phyloP scores from a whole-genome alignment of 1,140 invertebrate genomes.

The Dendrolimus punctatus region DNA sequence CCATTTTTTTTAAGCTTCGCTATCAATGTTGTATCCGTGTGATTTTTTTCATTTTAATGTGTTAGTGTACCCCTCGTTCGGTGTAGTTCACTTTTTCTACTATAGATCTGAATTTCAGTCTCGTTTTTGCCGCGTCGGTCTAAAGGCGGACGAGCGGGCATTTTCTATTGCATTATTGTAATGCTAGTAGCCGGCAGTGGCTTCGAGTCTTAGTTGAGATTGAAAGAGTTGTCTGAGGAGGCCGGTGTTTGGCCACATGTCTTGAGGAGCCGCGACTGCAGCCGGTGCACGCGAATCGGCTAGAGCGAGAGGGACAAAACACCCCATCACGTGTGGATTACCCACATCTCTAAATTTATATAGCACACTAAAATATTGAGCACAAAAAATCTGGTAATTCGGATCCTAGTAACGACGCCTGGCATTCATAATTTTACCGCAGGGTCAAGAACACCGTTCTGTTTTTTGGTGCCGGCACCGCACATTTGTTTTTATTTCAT shows the following conservation, averaged over 20 bases:
- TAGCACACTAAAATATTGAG: conserved; percentile 67
- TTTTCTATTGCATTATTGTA: conserved; percentile 64
- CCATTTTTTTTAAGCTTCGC: conserved; percentile 64
- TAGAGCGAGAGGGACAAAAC: conserved; percentile 50
- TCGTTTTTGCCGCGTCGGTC: conserved; percentile 69
- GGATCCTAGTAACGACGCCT: conserved; percentile 63
- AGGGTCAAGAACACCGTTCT: conserved; percentile 61
- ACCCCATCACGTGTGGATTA: conserved; percentile 55
- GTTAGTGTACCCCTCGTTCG: conserved; percentile 68
- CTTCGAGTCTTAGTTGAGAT: conserved; percentile 11
- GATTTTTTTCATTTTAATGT: conserved; percentile 70
- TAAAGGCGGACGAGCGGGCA: conserved; percentile 60
- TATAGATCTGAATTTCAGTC: conserved; percentile 72
- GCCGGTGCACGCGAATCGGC: conserved; percentile 52
- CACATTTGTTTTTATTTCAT: not conserved
- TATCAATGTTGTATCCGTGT: conserved; percentile 61
- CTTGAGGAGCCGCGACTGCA: conserved; percentile 36
- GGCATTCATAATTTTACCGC: conserved; percentile 68
- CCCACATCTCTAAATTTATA: conserved; percentile 52
- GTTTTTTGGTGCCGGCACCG: conserved; percentile 45
- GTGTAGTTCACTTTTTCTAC: conserved; percentile 72
- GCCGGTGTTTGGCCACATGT: conserved; percentile 58
- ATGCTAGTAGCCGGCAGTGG: conserved; percentile 29
- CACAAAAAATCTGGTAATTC: conserved; percentile 64
- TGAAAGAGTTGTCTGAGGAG: conserved; percentile 24